These are phyloP conservation scores for Festucalex cinctus DNA, from an alignment of 2,113 vertebrate species.

Conservation along the genomic window DNA sequence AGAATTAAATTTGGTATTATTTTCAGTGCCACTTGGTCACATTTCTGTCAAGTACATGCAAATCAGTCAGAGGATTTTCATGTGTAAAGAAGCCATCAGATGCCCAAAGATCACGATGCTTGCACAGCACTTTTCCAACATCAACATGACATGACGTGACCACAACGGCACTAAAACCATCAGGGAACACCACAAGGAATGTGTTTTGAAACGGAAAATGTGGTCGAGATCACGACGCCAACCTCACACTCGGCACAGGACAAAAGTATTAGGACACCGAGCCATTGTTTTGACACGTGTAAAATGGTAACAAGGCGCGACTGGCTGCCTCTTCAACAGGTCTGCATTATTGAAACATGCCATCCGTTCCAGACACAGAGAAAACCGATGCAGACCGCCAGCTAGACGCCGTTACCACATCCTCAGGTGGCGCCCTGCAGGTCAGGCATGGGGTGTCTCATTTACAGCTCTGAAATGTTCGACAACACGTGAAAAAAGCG, in stretches of 20 bases:
- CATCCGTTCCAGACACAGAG: conserved; percentile 17
- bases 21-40: not conserved
- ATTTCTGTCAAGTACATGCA: not conserved
- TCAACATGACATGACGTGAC: conserved; percentile 19
- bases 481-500: conserved; percentile 24
- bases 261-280: not conserved
- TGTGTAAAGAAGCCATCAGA: conserved; percentile 27
- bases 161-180: conserved; percentile 13
- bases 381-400: conserved; percentile 28
- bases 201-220: conserved; percentile 24
- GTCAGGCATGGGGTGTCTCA: conserved; percentile 22
- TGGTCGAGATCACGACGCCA: conserved; percentile 32
- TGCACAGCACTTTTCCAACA: conserved; percentile 14
- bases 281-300: conserved; percentile 9
- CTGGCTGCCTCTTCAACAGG: not conserved
- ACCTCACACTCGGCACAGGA: conserved; percentile 29
- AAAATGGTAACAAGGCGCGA: not conserved
- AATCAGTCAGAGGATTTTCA: not conserved
- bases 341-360: conserved; percentile 27
- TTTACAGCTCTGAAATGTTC: conserved; percentile 21
- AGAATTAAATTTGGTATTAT: not conserved
- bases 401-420: conserved; percentile 17
- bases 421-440: conserved; percentile 28
- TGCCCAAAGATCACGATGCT: conserved; percentile 28
- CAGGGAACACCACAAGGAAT: conserved; percentile 29